Evolutionary conservation across 2,888 invertebrate genomes (phyloP), one percentile per base, ranked within the genome.

Genomic region (Habroteleia sp.): DNA sequence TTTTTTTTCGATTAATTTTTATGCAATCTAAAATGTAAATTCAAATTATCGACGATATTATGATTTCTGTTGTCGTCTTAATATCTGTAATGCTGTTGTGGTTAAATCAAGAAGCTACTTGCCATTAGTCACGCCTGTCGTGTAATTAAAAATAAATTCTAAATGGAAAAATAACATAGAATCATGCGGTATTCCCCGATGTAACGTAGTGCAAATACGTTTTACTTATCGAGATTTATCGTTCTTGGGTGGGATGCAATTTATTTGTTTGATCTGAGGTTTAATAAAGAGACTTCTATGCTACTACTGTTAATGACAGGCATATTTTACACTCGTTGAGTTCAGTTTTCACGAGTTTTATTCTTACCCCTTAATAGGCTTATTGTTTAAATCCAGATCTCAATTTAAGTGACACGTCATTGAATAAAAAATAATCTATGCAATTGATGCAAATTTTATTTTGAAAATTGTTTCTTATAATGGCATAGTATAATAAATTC

Each of bases 251-350:
- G 41, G 48, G 39, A 56, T 54, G 54, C 66, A 44, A 66, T 66
- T 56, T 46, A 46, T 56, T 66, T 39, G 56, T 66, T 56, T 56
- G 66, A 56, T 46, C 66, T 20, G 27, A 46, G 31, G 46, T 56
- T 66, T 66, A 66, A 54, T 66, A 54, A 66, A 66, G 65, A 52
- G 23, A 20, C 39, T 7, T 23, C 14, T 54, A 31, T 54, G 65
- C 8, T 17, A 17, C 52, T 65, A 25, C 46, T 44, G 23, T 27
- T 56, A 56, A 56, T 46, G 54, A 31, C 7, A 14, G 10, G 13
- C 13, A 50, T 63, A 50, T 33, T 50, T 63, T 33, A 63, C 41
- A 20, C 7, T 37, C 50, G 50, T 41, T 42, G 48, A 44, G 16
- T 31, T 46, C 16, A 33, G 35, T 31, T 44, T 56, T 17, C 23